A percentile compares a stretch with the other conserved stretches of the same genome.
These are phyloP conservation scores for Andrena haemorrhoa DNA, from an alignment of 2,888 invertebrate species.

Conservation along the genomic window DNA sequence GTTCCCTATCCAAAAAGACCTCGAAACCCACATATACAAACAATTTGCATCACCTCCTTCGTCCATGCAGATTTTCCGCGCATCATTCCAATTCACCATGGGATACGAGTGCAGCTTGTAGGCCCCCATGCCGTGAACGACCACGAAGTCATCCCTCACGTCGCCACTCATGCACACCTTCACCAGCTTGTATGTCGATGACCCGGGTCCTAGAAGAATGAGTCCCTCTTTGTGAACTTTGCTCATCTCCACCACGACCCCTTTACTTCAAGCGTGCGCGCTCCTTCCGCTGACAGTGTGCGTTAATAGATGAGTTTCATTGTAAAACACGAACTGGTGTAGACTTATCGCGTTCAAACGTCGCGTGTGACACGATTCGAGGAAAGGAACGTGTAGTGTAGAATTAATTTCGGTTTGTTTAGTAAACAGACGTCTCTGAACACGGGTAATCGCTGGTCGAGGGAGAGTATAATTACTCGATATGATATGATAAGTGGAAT, in stretches of 20 bases:
- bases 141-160: neutral
- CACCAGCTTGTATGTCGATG: neutral
- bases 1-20: too few relatives aligned
- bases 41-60: neutral
- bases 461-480: too few relatives aligned
- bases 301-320: neutral
- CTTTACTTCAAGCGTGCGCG: too few relatives aligned
- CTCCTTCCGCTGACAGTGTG: too few relatives aligned
- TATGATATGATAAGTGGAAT: too few relatives aligned
- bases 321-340: neutral
- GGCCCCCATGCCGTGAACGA: neutral
- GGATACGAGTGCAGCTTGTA: neutral
- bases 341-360: neutral
- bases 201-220: neutral
- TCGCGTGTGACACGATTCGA: too few relatives aligned
- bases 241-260: neutral
- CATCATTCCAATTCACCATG: too few relatives aligned
- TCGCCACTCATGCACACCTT: neutral
- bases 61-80: too few relatives aligned
- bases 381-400: too few relatives aligned
- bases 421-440: too few relatives aligned
- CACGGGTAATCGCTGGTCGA: too few relatives aligned
- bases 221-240: neutral
- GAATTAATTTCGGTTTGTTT: too few relatives aligned
- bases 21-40: neutral